Percentiles rank a stretch among this genome's conserved stretches.
phyloP scores from a whole-genome alignment of 2,888 invertebrate genomes.

The Neuroscelio doddi region DNA sequence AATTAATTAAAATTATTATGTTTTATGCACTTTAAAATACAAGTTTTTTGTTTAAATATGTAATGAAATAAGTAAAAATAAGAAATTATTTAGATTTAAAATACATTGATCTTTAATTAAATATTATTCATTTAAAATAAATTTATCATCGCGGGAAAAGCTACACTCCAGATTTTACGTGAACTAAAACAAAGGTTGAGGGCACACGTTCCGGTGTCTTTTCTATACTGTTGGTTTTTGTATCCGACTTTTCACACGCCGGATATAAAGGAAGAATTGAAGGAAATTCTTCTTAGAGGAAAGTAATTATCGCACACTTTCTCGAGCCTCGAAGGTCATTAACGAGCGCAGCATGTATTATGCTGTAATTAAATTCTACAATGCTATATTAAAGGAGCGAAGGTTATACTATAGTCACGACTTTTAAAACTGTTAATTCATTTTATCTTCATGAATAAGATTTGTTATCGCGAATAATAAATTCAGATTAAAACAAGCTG shows the following conservation, averaged over 20 bases:
- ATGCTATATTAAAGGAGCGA: slow-evolving; percentile 16
- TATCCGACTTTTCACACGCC: slow-evolving; percentile 46
- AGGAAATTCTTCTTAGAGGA: slow-evolving; percentile 57
- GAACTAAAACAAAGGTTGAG: slow-evolving; percentile 53
- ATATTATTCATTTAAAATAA: no score
- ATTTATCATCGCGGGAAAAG: slow-evolving; percentile 38
- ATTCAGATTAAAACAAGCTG: no score
- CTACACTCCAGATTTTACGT: slow-evolving; percentile 37
- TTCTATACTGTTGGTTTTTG: slow-evolving; percentile 43
- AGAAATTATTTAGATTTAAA: no score
- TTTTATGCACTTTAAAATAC: no score
- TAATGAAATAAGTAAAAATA: no score
- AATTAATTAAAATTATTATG: no score
- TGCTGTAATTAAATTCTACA: slow-evolving; percentile 29
- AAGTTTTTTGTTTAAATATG: no score
- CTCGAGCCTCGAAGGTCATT: slow-evolving; percentile 66
- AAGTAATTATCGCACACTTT: slow-evolving; percentile 66
- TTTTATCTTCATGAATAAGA: not conserved
- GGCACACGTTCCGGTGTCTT: slow-evolving; percentile 47
- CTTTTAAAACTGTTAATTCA: not conserved
- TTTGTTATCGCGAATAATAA: not conserved
- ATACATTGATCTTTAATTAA: no score
- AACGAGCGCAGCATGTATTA: slow-evolving; percentile 56
- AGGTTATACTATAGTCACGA: slow-evolving; percentile 8
- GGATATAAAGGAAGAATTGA: slow-evolving; percentile 46